Percentiles rank a stretch among this genome's conserved stretches.
Evolutionary conservation across 2,797 vertebrate species (phyloP).

Genomic region (Leucoraja ocellata): DNA sequence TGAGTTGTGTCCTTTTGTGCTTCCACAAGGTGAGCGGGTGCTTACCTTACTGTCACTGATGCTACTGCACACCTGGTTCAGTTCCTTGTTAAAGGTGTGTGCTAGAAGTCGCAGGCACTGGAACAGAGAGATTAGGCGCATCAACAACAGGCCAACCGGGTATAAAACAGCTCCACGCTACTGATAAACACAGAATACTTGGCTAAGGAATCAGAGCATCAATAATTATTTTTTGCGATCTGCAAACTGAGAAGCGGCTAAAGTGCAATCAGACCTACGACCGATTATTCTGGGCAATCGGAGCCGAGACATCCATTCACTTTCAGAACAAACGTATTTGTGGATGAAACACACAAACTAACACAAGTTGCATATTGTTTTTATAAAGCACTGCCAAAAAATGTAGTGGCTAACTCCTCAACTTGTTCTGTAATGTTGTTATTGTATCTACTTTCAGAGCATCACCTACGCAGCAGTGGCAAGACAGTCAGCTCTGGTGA

Average conservation of each 20-base stretch:
- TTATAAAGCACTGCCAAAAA: too few relatives aligned
- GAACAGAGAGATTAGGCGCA: conserved; percentile 38
- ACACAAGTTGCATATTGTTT: neutral
- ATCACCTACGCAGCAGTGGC: too few relatives aligned
- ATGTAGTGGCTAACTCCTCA: too few relatives aligned
- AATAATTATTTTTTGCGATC: neutral
- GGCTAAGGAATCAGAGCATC: neutral
- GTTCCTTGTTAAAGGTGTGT: conserved; percentile 90
- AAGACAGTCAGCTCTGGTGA: too few relatives aligned
- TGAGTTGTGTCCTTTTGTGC: too few relatives aligned
- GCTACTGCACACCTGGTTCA: conserved; percentile 86
- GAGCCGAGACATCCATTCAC: too few relatives aligned
- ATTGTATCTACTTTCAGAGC: too few relatives aligned
- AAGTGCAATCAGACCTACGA: neutral
- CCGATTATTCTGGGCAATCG: neutral
- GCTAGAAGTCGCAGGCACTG: conserved; percentile 93
- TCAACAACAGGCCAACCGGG: neutral
- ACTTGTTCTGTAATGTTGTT: too few relatives aligned
- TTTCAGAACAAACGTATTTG: neutral
- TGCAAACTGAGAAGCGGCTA: neutral
- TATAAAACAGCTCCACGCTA: conserved; percentile 12
- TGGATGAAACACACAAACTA: neutral
- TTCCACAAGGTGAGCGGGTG: neutral
- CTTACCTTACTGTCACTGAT: conserved; percentile 94
- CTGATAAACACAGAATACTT: neutral